These are phyloP conservation scores for Tortrix viridana DNA, from an alignment of 2,888 invertebrate species.

Conservation along the genomic window DNA sequence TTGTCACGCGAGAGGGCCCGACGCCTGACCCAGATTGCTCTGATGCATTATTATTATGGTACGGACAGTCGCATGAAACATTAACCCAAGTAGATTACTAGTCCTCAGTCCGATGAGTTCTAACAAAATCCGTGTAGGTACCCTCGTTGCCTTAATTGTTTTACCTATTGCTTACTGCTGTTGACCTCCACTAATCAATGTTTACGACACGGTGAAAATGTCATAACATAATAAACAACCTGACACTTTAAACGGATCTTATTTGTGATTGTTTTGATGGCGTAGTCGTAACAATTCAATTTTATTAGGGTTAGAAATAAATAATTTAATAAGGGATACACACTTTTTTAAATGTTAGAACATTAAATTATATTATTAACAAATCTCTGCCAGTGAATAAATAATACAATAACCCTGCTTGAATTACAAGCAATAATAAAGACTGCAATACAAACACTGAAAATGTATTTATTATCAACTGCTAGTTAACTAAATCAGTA, in stretches of 20 bases:
- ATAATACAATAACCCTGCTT: no score
- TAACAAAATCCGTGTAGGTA: conserved; percentile 52
- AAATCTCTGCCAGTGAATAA: no score
- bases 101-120: conserved; percentile 21
- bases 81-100: conserved; percentile 20
- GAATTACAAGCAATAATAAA: no score
- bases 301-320: no score
- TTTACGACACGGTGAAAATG: conserved; percentile 29
- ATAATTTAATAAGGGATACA: no score
- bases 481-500: neutral
- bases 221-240: conserved; percentile 32
- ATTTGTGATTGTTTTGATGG: conserved; percentile 20
- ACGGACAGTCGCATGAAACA: neutral
- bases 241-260: conserved; percentile 12
- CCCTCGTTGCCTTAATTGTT: conserved; percentile 59
- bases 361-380: no score
- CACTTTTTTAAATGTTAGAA: no score
- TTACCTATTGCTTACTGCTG: conserved; percentile 54
- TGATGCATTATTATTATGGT: conserved; percentile 21
- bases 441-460: no score
- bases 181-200: conserved; percentile 47
- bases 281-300: conserved; percentile 9
- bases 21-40: conserved; percentile 26
- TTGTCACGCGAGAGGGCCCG: conserved; percentile 27
- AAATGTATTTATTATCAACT: no score